Evolutionary conservation across 64 coral and sea anemone species (phyloP), one percentile per base, ranked within the genome.

Genomic region (Stichodactyla helianthus): DNA sequence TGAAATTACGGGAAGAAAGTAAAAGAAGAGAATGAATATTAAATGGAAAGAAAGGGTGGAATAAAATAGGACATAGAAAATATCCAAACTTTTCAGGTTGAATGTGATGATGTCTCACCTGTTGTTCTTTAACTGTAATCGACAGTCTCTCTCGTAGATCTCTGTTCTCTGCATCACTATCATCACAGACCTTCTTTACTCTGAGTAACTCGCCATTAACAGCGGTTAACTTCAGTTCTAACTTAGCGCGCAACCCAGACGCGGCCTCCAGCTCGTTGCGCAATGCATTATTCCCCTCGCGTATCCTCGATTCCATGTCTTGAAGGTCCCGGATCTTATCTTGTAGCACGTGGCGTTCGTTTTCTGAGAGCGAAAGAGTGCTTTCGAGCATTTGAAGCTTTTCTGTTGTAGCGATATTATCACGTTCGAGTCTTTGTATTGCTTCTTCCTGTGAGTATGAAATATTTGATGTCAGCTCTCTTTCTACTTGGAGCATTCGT

Each of bases 321-420:
- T 90, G 94, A 50, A 93, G 85, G 53, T 93, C 91, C 51, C 80
- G 88, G 28, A 97, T 88, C 81, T 97, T 97, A 10, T 89, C 88
- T 67, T 87, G 77, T 59, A 93, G 84, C 6, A 82, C 84, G 53
- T 85, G 85, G 50, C 94, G 79, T 77, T 97, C 94, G 56, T 52
- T 97, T 51, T 93, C 94, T 35, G 94, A 97, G 23, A 97, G 79
- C n/a, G 85, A 87, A 54, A 97, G 82, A 10, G 94, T 90, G 71
- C 89, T 89, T 53, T 97, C 88, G 11, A 97, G 61, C 91, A 97
- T 93, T 77, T 93, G 78, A 10, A 85, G 25, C n/a, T 97, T 97
- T 76, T 97, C 94, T n/a, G 59, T 19, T 8, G 88, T 27, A 5
- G 80, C 88, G 18, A 78, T 68, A 59, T 52, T 55, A 35, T 97